phyloP scores from a whole-genome alignment of 2,113 vertebrate species.

The Chascanopsetta lugubris region DNA sequence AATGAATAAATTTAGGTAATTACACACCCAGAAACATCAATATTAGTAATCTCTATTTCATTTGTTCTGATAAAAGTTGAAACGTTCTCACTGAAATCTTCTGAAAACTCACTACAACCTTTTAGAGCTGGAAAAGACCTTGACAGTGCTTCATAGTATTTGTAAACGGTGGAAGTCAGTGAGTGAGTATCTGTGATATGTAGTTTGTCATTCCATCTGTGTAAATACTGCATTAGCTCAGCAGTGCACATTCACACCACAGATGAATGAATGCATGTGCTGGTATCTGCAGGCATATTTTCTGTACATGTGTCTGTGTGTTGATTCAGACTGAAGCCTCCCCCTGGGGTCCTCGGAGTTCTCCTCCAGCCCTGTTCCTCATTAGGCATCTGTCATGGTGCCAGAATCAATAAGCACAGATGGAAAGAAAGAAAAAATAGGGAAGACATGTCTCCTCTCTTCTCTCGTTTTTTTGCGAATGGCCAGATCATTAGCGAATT shows the following conservation, averaged over 20 bases:
- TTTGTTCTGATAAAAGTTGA: too few species aligned
- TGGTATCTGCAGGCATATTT: conserved; percentile 38
- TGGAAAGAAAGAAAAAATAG: conserved; percentile 56
- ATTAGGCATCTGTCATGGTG: conserved; percentile 75
- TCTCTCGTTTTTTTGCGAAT: conserved; percentile 6
- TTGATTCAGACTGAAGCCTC: conserved; percentile 48
- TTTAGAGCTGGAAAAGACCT: neutral
- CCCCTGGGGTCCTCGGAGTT: conserved; percentile 61
- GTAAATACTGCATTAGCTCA: neutral
- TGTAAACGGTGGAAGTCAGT: neutral
- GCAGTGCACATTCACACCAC: neutral
- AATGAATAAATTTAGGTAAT: too few species aligned
- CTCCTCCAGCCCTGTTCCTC: conserved; percentile 78
- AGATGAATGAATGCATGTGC: conserved; percentile 2
- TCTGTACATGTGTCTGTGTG: conserved; percentile 33
- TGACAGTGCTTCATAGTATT: neutral
- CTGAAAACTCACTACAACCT: conserved; percentile 4
- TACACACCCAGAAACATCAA: too few species aligned
- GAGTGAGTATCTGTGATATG: neutral
- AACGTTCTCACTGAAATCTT: neutral
- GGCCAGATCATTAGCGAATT: too few species aligned
- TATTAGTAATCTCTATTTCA: too few species aligned
- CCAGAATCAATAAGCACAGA: conserved; percentile 81
- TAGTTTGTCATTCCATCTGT: neutral
- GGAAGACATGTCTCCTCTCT: conserved; percentile 29